phyloP scores from a whole-genome alignment of 2,888 invertebrate species.

The Meloe dianella region DNA sequence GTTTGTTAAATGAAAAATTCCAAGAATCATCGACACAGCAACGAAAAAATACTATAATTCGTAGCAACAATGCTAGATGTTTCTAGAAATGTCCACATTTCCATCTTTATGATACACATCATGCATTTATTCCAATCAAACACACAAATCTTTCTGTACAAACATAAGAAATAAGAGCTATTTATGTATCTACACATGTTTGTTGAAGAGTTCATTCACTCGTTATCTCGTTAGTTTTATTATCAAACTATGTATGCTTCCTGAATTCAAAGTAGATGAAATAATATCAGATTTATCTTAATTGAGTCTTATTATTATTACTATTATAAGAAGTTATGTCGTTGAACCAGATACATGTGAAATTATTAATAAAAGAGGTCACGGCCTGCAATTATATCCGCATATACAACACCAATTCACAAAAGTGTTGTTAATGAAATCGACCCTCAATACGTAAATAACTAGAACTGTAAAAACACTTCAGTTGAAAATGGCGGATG shows the following conservation, averaged over 20 bases:
- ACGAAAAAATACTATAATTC: neutral
- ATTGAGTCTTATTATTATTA: conserved; percentile 21
- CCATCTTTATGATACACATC: neutral
- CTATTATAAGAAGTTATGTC: conserved; percentile 5
- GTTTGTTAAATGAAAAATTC: neutral
- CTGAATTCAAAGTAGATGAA: conserved; percentile 10
- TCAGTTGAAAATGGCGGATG: neutral
- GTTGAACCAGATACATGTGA: conserved; percentile 26
- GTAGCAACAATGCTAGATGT: neutral
- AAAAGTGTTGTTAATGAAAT: neutral
- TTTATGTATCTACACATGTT: neutral
- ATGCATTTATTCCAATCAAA: neutral
- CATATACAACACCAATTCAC: conserved; percentile 2
- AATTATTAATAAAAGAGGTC: conserved; percentile 26
- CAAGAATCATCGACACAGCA: neutral
- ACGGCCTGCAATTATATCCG: conserved; percentile 23
- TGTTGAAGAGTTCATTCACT: conserved; percentile 3
- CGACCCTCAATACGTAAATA: too few relatives aligned
- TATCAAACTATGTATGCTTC: conserved; percentile 2
- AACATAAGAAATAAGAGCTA: neutral
- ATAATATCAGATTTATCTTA: conserved; percentile 26
- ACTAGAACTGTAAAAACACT: too few relatives aligned
- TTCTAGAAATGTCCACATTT: neutral
- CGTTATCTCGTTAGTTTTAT: conserved; percentile 11
- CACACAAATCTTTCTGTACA: neutral